Conservation (phyloP, 2,113 vertebrate species). For the Chlamydotis undulata region DNA sequence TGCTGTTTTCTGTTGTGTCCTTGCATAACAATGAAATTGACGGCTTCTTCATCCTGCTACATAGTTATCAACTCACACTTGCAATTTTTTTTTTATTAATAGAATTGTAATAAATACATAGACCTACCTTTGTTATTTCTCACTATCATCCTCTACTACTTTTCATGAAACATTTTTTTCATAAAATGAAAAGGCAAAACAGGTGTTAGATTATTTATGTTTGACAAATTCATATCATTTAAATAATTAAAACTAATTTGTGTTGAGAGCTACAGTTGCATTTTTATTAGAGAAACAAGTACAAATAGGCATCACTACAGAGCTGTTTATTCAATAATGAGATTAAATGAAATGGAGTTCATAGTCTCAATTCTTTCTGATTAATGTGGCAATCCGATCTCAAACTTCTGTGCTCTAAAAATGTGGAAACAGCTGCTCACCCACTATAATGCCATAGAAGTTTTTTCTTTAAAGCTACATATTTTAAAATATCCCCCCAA, state of each 20-base stretch:
- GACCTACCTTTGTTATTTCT: conserved; percentile 74
- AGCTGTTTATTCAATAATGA: conserved; percentile 78
- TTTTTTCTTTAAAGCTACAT: conserved; percentile 61
- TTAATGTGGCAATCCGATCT: conserved; percentile 69
- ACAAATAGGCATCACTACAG: conserved; percentile 81
- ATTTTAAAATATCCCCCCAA: conserved; percentile 70
- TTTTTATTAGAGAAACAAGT: conserved; percentile 83
- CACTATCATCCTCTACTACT: conserved; percentile 73
- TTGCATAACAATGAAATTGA: background rate
- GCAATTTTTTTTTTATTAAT: background rate
- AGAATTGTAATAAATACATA: conserved; percentile 42
- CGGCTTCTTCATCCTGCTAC: background rate
- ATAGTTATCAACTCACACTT: background rate
- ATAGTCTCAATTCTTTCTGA: conserved; percentile 70
- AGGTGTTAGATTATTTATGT: conserved; percentile 75
- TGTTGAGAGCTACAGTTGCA: conserved; percentile 80
- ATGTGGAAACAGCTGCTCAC: conserved; percentile 70
- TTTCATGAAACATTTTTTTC: conserved; percentile 66
- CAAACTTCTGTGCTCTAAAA: conserved; percentile 72
- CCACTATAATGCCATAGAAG: conserved; percentile 58
- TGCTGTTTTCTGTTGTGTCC: background rate
- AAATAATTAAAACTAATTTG: conserved; percentile 86
- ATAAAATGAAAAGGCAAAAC: conserved; percentile 77
- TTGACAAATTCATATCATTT: conserved; percentile 79
- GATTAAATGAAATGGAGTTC: conserved; percentile 78